These are phyloP conservation scores for Sciurus niger DNA, from an alignment of 2,113 vertebrate genomes.

Conservation along the genomic window DNA sequence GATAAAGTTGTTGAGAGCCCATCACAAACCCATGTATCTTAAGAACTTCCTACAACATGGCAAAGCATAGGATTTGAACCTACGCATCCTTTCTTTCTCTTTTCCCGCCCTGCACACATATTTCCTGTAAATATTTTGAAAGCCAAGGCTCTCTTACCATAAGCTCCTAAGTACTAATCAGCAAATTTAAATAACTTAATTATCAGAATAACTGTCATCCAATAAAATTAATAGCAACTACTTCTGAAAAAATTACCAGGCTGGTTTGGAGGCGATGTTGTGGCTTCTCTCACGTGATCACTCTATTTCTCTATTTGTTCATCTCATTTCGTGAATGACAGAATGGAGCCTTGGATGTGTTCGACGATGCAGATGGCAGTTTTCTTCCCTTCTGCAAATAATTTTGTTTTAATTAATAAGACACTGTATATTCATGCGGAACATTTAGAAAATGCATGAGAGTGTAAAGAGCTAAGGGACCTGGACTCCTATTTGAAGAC, in stretches of 20 bases:
- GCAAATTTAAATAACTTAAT: neutral
- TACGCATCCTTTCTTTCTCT: neutral
- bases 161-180: neutral
- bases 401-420: neutral
- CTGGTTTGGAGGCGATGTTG: neutral
- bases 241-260: neutral
- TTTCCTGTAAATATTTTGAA: neutral
- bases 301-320: neutral
- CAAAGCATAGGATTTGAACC: neutral
- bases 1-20: neutral
- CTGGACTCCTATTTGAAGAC: neutral
- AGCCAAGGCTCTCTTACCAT: neutral
- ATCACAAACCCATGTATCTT: neutral
- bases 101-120: rapidly evolving
- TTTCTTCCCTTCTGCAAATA: neutral
- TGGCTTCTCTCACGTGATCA: rapidly evolving
- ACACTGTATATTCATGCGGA: neutral
- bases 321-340: neutral
- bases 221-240: neutral
- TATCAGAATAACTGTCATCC: neutral
- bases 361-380: neutral
- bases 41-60: neutral
- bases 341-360: neutral
- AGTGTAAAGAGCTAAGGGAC: neutral
- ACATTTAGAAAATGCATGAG: neutral